Base-by-base conservation (phyloP, 2,888 invertebrate genomes). In the Cantharis rufa region DNA sequence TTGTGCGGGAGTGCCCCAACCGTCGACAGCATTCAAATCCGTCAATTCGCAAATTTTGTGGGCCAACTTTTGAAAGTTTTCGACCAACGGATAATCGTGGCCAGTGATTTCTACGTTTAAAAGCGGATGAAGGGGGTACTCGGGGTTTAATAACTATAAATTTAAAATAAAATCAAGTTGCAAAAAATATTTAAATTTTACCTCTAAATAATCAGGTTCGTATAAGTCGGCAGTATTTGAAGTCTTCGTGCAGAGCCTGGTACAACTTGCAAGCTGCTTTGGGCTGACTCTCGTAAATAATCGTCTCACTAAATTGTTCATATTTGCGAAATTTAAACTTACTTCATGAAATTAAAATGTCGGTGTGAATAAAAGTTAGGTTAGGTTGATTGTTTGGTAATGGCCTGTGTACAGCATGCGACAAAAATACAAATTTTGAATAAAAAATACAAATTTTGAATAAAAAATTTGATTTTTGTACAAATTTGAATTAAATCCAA, bases 21-120 rank as follows among this genome's bases (percentile, higher is more conserved):
- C 90, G 80, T 96, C 93, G 80, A 94, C 93, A 2, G 96, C 92
- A 84, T 94, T 92, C 72, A 96, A 86, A 16, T 94, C 93, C 90
- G 96, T 91, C 72, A 91, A 90, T 83, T 92, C 91, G 10, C 94
- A 93, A 82, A 94, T 88, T 83, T 91, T 91, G 84, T 96, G 94
- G 48, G 97, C 89, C 85, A 94, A 93, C 82, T 92, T 92, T 85
- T 95, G 95, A 85, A 93, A 97, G 79, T 90, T 92, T 88, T 98
- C 98, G 72, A 98, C 86, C 5, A 94, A 84, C 3, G 95, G 91
- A 88, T 90, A 98, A 86, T 96, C 95, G 86, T 96, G 95, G 1
- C 96, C 95, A 84, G 91, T 94, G 64, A 98, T 87, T 88, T 94
- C 93, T 18, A 98, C 89, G 86, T 95, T 95, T 13, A 98, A 84